phyloP scores from a whole-genome alignment of 2,888 invertebrate genomes.

The Agrochola lota region DNA sequence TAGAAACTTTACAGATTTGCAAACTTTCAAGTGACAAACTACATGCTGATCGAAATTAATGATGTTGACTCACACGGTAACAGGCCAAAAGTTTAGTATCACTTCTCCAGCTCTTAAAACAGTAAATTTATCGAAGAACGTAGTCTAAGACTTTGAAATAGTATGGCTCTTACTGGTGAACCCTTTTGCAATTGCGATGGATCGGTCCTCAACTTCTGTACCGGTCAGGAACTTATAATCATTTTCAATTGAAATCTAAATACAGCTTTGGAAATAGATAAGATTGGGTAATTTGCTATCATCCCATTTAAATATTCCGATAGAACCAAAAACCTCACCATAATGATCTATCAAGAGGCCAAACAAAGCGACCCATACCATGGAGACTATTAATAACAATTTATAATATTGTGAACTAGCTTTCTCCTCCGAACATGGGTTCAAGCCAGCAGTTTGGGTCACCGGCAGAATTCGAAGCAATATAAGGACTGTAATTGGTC shows the following conservation, averaged over 20 bases:
- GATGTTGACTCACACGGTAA: constrained; percentile 42
- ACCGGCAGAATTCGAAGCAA: constrained; percentile 50
- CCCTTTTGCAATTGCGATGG: not conserved
- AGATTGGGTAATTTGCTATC: not conserved
- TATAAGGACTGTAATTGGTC: constrained; percentile 64
- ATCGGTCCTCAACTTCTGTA: not conserved
- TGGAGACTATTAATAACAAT: constrained; percentile 76
- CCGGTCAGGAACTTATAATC: not conserved
- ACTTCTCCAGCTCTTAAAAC: constrained; percentile 7
- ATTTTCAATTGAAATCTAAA: not conserved
- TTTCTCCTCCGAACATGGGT: constrained; percentile 70
- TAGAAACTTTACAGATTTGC: constrained; percentile 50
- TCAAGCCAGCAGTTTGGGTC: constrained; percentile 58
- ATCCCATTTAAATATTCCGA: constrained; percentile 12
- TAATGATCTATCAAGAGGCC: constrained; percentile 55
- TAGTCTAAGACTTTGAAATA: not conserved
- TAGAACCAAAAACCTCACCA: constrained; percentile 8
- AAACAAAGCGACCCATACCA: constrained; percentile 63
- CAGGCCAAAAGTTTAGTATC: constrained; percentile 22
- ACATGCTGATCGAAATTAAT: constrained; percentile 36
- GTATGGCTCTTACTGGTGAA: not conserved
- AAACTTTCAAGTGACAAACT: constrained; percentile 49
- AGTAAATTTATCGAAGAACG: not conserved
- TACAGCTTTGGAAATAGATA: not conserved
- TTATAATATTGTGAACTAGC: constrained; percentile 73